Base-by-base conservation (phyloP, 2,797 vertebrate genomes). In the Psittacula derbiana region DNA sequence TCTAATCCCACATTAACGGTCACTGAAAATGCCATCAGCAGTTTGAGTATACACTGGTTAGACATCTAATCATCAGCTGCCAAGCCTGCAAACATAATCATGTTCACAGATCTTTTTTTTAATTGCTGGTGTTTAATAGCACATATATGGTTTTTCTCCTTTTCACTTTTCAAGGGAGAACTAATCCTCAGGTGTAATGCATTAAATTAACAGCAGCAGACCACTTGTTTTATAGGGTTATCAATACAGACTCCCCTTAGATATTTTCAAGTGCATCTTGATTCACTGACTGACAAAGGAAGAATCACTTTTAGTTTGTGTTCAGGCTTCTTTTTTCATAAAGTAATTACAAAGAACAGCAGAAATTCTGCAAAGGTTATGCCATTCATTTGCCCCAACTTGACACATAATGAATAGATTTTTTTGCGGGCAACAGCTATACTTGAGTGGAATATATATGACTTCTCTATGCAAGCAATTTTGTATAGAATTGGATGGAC, bases 281-380 rank as follows among this genome's bases (percentile, higher is more conserved):
- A 84, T 83, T 85, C 86, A 80, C 57, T 76, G 64, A 50, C 41
- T 80, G 72, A 80, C 73, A 61, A 81, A 44, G 65, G 69, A 80
- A 75, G 43, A 90, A 80, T 61, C 44, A 18, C 62, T 85, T 91
- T 50, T 33, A 57, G 40, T 57, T 60, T 65, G 41, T 62, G 50
- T 30, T 64, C 58, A 58, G 61, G 16, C 40, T 94, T 23, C 50
- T 86, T 62, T 80, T 84, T 41, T 85, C 55, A 80, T 58, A 71
- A 88, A 61, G 64, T 80, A 92, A 80, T 92, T 80, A 46, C 72
- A 80, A 82, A 66, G 61, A 90, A 88, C 41, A 66, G 69, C 25
- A 91, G 65, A 76, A 90, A 65, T 75, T 64, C 64, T 74, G 50
- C 70, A 92, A 79, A 79, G 74, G 82, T 81, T 93, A 62, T 80